These are phyloP conservation scores for Thymelicus acteon DNA, from an alignment of 2,888 invertebrate species.

Conservation along the genomic window DNA sequence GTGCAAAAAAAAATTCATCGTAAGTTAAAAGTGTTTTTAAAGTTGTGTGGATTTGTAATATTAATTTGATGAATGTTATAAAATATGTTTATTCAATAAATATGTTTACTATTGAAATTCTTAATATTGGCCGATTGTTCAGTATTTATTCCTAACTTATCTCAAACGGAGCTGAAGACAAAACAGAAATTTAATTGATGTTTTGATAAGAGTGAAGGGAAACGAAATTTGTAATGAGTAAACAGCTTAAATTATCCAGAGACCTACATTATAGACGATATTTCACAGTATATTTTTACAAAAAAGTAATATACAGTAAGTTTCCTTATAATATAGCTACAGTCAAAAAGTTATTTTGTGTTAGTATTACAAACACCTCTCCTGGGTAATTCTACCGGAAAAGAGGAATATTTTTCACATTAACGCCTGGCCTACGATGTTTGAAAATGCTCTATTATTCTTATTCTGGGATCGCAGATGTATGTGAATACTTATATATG, in stretches of 20 bases:
- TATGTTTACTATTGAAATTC: too few relatives aligned
- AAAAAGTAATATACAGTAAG: too few relatives aligned
- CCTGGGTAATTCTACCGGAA: conserved; percentile 14
- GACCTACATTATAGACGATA: not conserved
- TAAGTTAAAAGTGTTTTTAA: too few relatives aligned
- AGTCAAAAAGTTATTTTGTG: conserved; percentile 5
- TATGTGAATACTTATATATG: not conserved
- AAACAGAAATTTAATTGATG: not conserved
- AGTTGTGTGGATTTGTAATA: too few relatives aligned
- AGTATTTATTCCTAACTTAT: too few relatives aligned
- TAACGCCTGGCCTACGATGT: not conserved
- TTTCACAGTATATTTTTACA: too few relatives aligned
- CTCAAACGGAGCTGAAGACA: not conserved
- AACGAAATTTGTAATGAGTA: not conserved
- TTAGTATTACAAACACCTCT: conserved; percentile 16
- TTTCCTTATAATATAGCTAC: not conserved
- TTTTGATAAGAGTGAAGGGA: not conserved
- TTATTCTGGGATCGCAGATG: not conserved
- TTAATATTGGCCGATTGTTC: too few relatives aligned
- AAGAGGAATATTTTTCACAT: conserved; percentile 9
- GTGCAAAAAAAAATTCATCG: too few relatives aligned
- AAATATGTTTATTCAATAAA: too few relatives aligned
- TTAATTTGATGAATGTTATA: too few relatives aligned
- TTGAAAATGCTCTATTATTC: not conserved
- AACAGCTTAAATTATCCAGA: not conserved